Conservation (phyloP, 2,113 vertebrate genomes). For the Campylomormyrus tamandua region DNA sequence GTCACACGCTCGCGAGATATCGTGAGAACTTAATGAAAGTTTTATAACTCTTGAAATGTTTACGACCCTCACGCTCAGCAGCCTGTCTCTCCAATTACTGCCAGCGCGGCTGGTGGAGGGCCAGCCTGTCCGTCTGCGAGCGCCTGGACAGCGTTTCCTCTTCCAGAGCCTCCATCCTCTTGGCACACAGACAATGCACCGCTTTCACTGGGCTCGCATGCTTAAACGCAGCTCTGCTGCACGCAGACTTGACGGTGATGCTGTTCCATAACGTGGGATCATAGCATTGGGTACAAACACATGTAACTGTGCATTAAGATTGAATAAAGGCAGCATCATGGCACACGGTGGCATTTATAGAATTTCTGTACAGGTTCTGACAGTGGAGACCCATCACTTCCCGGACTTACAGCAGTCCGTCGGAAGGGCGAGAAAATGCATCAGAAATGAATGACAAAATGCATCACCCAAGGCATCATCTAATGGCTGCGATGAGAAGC, state of each 20-base stretch:
- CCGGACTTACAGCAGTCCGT: conserved; percentile 59
- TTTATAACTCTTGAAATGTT: conserved; percentile 80
- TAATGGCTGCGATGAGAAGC: conserved; percentile 73
- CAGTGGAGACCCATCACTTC: conserved; percentile 57
- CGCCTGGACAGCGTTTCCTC: neutral
- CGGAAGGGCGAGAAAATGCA: conserved; percentile 59
- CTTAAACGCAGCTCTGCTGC: neutral
- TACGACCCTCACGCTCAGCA: conserved; percentile 68
- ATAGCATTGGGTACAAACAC: neutral
- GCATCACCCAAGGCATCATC: conserved; percentile 74
- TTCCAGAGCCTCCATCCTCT: neutral
- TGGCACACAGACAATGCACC: neutral
- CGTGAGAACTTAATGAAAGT: conserved; percentile 81
- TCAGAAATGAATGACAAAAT: conserved; percentile 76
- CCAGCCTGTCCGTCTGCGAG: conserved; percentile 21
- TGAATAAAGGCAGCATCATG: conserved; percentile 25
- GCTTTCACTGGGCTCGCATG: neutral
- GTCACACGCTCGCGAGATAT: conserved; percentile 45
- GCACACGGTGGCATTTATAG: conserved; percentile 57
- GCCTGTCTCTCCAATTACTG: conserved; percentile 65
- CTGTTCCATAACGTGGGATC: neutral
- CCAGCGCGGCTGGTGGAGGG: conserved; percentile 38
- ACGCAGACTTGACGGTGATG: neutral
- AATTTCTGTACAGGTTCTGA: conserved; percentile 55
- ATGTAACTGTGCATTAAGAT: neutral